Base-by-base conservation (phyloP, 2,797 vertebrate species). In the Sebastes hubbsi region DNA sequence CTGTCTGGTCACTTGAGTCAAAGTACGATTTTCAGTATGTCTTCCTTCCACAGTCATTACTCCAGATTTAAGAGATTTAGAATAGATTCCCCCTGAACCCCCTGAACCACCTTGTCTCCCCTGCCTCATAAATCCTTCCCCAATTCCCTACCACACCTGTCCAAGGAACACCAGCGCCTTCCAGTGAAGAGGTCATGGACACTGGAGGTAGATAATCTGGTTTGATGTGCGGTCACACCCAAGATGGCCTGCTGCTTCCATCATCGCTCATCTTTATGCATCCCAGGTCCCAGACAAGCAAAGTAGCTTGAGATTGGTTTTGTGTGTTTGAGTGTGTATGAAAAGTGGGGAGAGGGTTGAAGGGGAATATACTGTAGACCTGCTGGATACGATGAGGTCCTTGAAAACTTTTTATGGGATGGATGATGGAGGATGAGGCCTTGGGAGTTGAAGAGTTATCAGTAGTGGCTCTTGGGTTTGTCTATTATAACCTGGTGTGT, bases 191-290 rank as follows among this genome's bases (percentile, higher is more conserved):
- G 89, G 89, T 94, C 92, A 93, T 24, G 90, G 92, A 78, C 80
- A 22, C 70, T 63, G 52, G 56, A 76, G 82, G 72, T 25, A 84
- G 62, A 87, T 91, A 70, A 91, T 90, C 78, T 81, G 74, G 66
- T 90, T 89, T 91, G 84, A 92, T 93, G 86, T 91, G 87, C 70
- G 36, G 83, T 85, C 87, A 76, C 71, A 81, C 63, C 76, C 56
- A 76, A 70, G 72, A 83, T 87, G 86, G 73, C 82, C 81, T 14
- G 30, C 80, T 78, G 81, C 70, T 73, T 68, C 61, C 68, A 83
- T 90, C 89, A 89, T 94, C 61, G 4, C 88, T 94, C 92, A 94
- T 89, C 78, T 93, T 93, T 93, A 94, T 93, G 84, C 84, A 88
- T 75, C 72, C 59, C 36, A 52, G 76, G 67, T 54, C 81, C 81